Evolutionary conservation across 2,797 vertebrate genomes (phyloP), one percentile per base, ranked within the genome.

Genomic region (Channa striata): DNA sequence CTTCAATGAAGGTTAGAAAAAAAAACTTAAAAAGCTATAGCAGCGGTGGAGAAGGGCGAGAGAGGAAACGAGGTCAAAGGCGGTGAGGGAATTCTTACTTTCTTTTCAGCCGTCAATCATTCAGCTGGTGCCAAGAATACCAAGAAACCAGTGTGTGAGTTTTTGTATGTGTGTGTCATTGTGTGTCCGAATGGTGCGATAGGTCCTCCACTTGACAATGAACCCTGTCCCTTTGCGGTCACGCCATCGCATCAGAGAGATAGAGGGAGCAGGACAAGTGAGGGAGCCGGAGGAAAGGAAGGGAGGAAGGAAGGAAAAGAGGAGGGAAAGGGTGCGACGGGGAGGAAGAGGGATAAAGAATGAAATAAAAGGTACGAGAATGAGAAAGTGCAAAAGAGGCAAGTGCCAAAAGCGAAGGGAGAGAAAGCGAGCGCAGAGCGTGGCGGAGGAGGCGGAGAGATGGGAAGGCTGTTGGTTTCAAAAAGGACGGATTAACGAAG

Each of bases 1-100:
- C 36, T 62, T 16, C 64, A 63, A 54, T 40, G 36, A 78, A 82
- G 21, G 65, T 78, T 71, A 47, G 63, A 84, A 62, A 74, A 49
- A 34, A 82, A 65, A 80, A 58, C 59, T 16, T 43, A 79, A 50
- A 70, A 72, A 19, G 60, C n/a, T 42, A 58, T 44, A 16, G 58
- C 17, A 44, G 74, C 53, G 30, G 47, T 16, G 6, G 53, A 44
- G 50, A n/a, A 66, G 70, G 49, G 63, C 11, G 68, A 59, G 78
- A 66, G 83, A 88, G 85, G 83, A 88, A 90, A 91, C 44, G 65
- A 87, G 91, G 86, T 91, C 89, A 87, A 88, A 91, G 90, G 90
- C 90, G 87, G 81, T 68, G 81, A 90, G 85, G 90, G 88, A 90
- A 92, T 92, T 92, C 91, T 88, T 92, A 52, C 78, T 81, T 62